These are phyloP conservation scores for Eulemur albifrons DNA, from an alignment of 2,797 vertebrate species.

Conservation along the genomic window DNA sequence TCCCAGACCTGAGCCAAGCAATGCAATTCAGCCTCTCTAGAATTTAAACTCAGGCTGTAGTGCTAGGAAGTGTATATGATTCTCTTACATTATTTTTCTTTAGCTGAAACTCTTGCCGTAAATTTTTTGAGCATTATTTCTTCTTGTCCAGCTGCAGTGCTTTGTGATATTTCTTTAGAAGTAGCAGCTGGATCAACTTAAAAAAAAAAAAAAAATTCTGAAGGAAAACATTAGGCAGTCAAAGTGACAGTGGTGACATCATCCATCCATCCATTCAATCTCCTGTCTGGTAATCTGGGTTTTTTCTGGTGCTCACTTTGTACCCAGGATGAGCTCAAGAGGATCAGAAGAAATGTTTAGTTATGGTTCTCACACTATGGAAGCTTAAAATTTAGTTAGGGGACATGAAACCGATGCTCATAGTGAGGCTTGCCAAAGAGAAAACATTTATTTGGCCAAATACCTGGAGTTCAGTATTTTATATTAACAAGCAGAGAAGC, in stretches of 20 bases:
- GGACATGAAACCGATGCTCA: background rate
- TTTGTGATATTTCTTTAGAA: conserved; percentile 48
- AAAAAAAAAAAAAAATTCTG: background rate
- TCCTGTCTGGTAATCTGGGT: background rate
- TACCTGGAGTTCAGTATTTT: background rate
- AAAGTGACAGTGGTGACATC: background rate
- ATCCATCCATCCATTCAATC: background rate
- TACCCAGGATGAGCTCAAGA: background rate
- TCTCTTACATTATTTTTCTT: background rate
- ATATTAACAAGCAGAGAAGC: background rate
- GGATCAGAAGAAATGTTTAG: background rate
- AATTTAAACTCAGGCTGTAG: background rate
- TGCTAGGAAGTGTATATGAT: background rate
- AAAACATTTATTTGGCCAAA: background rate
- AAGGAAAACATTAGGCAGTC: background rate
- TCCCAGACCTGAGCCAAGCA: background rate
- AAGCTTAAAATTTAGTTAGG: background rate
- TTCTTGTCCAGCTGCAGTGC: background rate
- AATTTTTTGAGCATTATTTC: background rate
- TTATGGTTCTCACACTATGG: background rate
- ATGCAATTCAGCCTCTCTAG: background rate
- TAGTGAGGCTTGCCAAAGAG: background rate
- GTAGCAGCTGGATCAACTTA: background rate
- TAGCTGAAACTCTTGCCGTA: background rate
- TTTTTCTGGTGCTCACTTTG: background rate